Percentiles rank a stretch among this genome's conserved stretches.
phyloP scores from a whole-genome alignment of 2,888 invertebrate species.

The Isoperla grammatica region DNA sequence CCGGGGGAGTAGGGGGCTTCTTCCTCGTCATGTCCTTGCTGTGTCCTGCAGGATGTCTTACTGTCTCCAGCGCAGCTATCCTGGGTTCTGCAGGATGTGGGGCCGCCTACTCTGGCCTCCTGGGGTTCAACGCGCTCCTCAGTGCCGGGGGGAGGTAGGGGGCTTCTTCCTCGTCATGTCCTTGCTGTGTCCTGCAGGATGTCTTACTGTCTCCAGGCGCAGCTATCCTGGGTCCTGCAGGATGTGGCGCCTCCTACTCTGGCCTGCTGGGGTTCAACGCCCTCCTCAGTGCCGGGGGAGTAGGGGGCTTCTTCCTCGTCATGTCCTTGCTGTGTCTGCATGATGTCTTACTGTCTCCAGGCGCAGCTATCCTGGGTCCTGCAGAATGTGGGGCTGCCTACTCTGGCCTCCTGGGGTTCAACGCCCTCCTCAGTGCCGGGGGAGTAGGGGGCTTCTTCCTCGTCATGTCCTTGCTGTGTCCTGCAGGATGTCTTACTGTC shows the following conservation, averaged over 20 bases:
- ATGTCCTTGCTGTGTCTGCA: too few relatives aligned
- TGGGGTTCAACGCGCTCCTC: conserved; percentile 45
- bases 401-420: conserved; percentile 46
- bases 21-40: conserved; percentile 41
- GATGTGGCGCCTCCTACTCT: conserved; percentile 35
- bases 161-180: conserved; percentile 43
- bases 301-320: conserved; percentile 43
- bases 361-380: conserved; percentile 12
- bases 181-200: conserved; percentile 37
- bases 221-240: conserved; percentile 9
- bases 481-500: conserved; percentile 36
- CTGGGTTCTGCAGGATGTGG: conserved; percentile 14
- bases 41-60: conserved; percentile 38
- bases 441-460: conserved; percentile 43
- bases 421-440: conserved; percentile 43
- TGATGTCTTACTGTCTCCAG: neutral
- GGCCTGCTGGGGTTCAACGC: conserved; percentile 47
- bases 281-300: conserved; percentile 40
- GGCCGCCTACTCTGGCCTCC: conserved; percentile 41
- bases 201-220: neutral
- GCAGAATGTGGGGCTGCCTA: conserved; percentile 35
- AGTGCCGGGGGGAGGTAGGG: conserved; percentile 42
- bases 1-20: conserved; percentile 42
- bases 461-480: conserved; percentile 40
- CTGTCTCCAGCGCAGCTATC: neutral